These are phyloP conservation scores for Eumacrocentrus americanus DNA, from an alignment of 2,888 invertebrate species.

Conservation along the genomic window DNA sequence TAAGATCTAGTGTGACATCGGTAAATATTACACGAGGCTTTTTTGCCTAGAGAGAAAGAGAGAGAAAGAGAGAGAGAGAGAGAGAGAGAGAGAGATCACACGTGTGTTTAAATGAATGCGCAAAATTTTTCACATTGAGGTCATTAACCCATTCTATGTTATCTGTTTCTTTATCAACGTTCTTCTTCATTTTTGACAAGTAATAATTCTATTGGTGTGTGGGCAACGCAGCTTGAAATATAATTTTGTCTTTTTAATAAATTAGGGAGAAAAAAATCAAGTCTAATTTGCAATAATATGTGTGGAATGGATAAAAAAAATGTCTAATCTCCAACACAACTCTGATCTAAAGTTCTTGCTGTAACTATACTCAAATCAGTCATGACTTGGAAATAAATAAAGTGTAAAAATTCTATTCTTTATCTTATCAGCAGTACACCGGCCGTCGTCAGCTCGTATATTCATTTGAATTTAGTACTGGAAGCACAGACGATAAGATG, in stretches of 20 bases:
- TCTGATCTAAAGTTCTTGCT: too few relatives aligned
- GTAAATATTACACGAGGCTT: neutral
- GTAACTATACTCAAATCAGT: too few relatives aligned
- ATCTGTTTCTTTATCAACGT: neutral
- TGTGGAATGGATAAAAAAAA: too few relatives aligned
- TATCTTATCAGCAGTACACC: slow-evolving; percentile 45
- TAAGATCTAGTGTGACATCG: neutral
- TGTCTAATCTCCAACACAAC: too few relatives aligned
- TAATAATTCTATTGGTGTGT: neutral
- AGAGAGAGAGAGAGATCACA: neutral
- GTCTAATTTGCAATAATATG: too few relatives aligned
- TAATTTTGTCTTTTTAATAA: too few relatives aligned
- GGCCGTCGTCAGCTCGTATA: slow-evolving; percentile 39
- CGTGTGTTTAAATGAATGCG: neutral
- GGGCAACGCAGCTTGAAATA: too few relatives aligned
- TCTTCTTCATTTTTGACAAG: neutral
- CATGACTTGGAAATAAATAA: too few relatives aligned
- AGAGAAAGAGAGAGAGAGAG: neutral
- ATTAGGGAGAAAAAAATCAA: neutral
- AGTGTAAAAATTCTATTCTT: slow-evolving; percentile 28
- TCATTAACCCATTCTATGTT: neutral
- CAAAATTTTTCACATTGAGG: neutral
- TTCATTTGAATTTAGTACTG: slow-evolving; percentile 44
- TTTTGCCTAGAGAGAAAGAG: neutral
- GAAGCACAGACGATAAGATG: slow-evolving; percentile 1